These are phyloP conservation scores for Himalopsyche anomala DNA, from an alignment of 2,888 invertebrate genomes.

Conservation along the genomic window DNA sequence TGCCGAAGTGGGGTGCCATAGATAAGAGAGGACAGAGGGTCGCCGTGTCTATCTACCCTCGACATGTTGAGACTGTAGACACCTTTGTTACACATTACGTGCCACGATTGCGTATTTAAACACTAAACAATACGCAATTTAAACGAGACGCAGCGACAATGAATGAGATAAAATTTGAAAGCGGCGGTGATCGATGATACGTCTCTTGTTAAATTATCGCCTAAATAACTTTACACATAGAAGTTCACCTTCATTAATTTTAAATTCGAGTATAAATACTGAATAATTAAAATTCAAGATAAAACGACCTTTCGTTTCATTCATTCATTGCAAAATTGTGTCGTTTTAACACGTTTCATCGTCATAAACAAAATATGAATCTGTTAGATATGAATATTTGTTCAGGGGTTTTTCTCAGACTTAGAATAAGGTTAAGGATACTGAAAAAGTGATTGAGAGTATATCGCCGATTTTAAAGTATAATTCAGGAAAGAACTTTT, in stretches of 20 bases:
- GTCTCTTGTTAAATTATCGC: conserved; percentile 11
- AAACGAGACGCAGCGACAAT: conserved; percentile 14
- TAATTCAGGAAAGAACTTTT: too few relatives aligned
- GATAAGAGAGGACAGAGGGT: conserved; percentile 43
- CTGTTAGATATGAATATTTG: too few relatives aligned
- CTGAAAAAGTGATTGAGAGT: too few relatives aligned
- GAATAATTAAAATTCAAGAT: too few relatives aligned
- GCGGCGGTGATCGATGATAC: conserved; percentile 25
- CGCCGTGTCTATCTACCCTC: conserved; percentile 28
- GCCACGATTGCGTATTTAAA: conserved; percentile 27
- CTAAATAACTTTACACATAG: conserved; percentile 17
- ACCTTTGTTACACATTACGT: conserved; percentile 26
- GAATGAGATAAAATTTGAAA: conserved; percentile 13
- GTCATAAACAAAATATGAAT: too few relatives aligned
- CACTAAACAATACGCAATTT: conserved; percentile 34
- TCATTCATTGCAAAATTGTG: too few relatives aligned
- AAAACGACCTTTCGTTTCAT: too few relatives aligned
- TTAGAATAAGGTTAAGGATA: too few relatives aligned
- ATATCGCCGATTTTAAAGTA: too few relatives aligned
- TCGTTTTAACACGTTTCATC: too few relatives aligned
- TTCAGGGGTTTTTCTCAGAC: too few relatives aligned
- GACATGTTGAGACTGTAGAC: conserved; percentile 1
- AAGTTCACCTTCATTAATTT: conserved; percentile 17
- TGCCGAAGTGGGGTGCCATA: conserved; percentile 17
- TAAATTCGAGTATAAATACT: background rate